phyloP scores from a whole-genome alignment of 1,140 invertebrate species.

The Diachasma alloeum region DNA sequence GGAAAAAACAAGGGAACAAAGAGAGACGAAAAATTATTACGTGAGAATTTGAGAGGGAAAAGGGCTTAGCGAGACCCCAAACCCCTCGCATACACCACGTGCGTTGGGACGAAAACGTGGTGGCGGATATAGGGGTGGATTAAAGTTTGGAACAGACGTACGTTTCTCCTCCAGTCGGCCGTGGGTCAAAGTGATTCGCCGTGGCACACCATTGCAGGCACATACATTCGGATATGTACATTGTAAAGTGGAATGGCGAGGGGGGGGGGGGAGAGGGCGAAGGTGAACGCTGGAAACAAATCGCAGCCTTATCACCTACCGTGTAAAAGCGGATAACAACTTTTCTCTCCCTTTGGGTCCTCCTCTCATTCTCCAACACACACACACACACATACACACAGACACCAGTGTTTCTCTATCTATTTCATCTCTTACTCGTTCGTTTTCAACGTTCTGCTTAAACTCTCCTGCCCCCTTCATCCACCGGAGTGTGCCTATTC shows the following conservation, averaged over 20 bases:
- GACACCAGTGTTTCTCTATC: conserved; percentile 22
- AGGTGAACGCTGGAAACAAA: conserved; percentile 48
- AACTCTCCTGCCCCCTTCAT: conserved; percentile 21
- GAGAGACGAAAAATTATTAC: conserved; percentile 9
- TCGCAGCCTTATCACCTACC: conserved; percentile 55
- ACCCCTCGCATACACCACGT: background rate
- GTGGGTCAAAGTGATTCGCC: background rate
- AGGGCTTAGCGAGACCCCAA: background rate
- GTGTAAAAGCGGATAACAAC: conserved; percentile 53
- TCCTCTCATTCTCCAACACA: conserved; percentile 17
- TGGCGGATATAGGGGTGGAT: conserved; percentile 19
- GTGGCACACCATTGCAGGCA: background rate
- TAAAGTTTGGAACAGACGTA: conserved; percentile 7
- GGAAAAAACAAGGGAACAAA: background rate
- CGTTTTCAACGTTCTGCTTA: conserved; percentile 1
- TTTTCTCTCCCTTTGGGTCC: conserved; percentile 44
- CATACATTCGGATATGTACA: background rate
- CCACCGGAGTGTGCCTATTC: background rate
- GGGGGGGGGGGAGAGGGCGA: background rate
- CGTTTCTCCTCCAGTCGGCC: background rate
- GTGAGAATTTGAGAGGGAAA: background rate
- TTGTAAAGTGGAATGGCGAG: background rate
- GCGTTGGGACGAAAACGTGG: background rate
- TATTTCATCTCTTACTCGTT: conserved; percentile 8
- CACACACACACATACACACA: background rate